These are phyloP conservation scores for Melanotaenia pygmaea DNA, from an alignment of 2,797 vertebrate species.

Conservation along the genomic window DNA sequence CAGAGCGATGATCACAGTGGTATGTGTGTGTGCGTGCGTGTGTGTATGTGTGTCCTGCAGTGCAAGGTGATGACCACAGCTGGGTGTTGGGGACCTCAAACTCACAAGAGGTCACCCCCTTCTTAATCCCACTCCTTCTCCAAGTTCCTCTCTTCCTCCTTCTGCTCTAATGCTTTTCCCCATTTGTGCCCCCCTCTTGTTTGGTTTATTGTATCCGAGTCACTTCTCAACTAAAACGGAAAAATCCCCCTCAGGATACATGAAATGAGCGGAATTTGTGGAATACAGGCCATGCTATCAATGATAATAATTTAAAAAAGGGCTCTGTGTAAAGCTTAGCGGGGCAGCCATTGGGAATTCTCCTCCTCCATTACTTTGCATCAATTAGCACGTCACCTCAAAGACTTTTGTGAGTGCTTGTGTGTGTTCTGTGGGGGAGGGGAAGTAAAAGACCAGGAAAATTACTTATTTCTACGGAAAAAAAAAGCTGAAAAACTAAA, in stretches of 20 bases:
- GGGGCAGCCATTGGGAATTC: constrained; percentile 61
- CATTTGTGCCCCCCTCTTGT: constrained; percentile 5
- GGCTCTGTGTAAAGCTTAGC: constrained; percentile 40
- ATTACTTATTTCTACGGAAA: constrained; percentile 51
- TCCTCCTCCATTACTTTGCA: constrained; percentile 77
- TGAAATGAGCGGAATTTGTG: not conserved
- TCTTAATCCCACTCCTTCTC: constrained; percentile 58
- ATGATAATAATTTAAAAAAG: constrained; percentile 2
- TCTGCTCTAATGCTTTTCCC: constrained; percentile 21
- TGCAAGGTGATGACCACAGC: constrained; percentile 78
- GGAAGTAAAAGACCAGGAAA: constrained; percentile 27
- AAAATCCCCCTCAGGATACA: not conserved
- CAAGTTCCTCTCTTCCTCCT: constrained; percentile 28
- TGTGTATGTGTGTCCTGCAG: constrained; percentile 54
- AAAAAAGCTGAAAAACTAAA: constrained; percentile 16
- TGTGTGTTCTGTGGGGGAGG: constrained; percentile 57
- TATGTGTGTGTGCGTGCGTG: constrained; percentile 38
- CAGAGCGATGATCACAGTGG: constrained; percentile 65
- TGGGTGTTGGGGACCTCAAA: constrained; percentile 75
- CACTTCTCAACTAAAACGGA: not conserved
- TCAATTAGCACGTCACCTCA: constrained; percentile 84
- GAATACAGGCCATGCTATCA: constrained; percentile 9
- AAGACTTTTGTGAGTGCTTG: constrained; percentile 53
- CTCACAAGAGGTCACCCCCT: constrained; percentile 58
- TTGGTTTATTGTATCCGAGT: constrained; percentile 12